These are phyloP conservation scores for Zosterops japonicus DNA, from an alignment of 2,113 vertebrate species.

Conservation along the genomic window DNA sequence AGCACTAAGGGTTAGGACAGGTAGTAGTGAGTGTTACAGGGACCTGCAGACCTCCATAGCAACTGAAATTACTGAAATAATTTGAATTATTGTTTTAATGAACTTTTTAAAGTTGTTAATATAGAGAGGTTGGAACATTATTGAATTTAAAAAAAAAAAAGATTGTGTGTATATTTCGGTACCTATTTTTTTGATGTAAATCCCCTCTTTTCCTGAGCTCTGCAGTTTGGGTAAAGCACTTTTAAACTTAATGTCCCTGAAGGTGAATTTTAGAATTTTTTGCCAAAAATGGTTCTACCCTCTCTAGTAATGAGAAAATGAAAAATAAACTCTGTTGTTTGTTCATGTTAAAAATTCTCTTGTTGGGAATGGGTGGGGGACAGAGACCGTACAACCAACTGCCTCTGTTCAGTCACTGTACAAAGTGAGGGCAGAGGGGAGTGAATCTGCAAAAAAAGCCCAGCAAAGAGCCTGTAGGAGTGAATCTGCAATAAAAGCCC, in stretches of 20 bases:
- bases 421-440: not conserved
- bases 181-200: not conserved
- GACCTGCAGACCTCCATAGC: not conserved
- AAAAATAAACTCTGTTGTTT: not conserved
- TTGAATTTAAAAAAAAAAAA: not conserved
- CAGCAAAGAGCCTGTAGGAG: not conserved
- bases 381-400: not conserved
- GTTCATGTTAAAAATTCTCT: not conserved
- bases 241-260: not conserved
- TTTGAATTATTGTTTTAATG: not conserved
- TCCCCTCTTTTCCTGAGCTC: not conserved
- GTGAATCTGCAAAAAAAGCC: not conserved
- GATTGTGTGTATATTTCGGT: not conserved
- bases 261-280: not conserved
- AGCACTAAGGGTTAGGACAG: not conserved
- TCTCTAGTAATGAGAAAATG: not conserved
- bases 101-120: not conserved
- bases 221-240: not conserved
- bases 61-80: not conserved
- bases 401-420: not conserved
- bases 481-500: not conserved
- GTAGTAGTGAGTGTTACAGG: not conserved
- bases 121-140: not conserved
- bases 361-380: not conserved
- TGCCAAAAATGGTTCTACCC: not conserved